Conservation (phyloP, 2,797 vertebrate species). For the Falco rusticolus region DNA sequence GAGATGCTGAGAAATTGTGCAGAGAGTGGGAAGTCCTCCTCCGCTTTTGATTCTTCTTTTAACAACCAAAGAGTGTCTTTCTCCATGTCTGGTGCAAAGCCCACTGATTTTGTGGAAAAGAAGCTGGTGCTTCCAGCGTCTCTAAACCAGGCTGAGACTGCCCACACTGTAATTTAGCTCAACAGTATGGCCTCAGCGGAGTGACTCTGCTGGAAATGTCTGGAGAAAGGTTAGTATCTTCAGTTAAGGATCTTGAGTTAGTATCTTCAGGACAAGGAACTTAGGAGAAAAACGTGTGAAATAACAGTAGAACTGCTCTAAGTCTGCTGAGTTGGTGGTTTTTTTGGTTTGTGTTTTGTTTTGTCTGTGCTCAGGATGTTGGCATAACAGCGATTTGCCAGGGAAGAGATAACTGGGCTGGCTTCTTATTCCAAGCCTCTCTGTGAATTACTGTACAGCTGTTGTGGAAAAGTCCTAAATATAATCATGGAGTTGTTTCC, state of each 20-base stretch:
- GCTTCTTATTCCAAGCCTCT: neutral
- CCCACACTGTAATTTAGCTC: neutral
- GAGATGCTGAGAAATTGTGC: neutral
- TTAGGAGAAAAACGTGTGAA: neutral
- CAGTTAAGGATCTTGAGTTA: neutral
- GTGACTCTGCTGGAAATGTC: neutral
- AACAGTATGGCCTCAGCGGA: neutral
- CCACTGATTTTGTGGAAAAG: neutral
- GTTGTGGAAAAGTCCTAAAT: constrained; percentile 26
- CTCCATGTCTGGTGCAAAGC: neutral
- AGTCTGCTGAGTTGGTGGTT: neutral
- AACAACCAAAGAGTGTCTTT: neutral
- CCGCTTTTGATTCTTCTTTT: neutral
- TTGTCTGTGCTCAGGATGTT: neutral
- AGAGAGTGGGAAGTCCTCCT: neutral
- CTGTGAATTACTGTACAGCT: neutral
- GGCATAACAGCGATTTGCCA: neutral
- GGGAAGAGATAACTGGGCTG: neutral
- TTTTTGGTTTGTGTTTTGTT: neutral
- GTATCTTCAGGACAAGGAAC: neutral
- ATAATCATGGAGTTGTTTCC: neutral
- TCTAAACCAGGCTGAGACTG: neutral
- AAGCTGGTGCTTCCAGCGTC: neutral
- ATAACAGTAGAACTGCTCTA: neutral
- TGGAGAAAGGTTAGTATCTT: neutral